Base-by-base conservation (phyloP, 2,888 invertebrate species). In the Amblyjoppa proteus region DNA sequence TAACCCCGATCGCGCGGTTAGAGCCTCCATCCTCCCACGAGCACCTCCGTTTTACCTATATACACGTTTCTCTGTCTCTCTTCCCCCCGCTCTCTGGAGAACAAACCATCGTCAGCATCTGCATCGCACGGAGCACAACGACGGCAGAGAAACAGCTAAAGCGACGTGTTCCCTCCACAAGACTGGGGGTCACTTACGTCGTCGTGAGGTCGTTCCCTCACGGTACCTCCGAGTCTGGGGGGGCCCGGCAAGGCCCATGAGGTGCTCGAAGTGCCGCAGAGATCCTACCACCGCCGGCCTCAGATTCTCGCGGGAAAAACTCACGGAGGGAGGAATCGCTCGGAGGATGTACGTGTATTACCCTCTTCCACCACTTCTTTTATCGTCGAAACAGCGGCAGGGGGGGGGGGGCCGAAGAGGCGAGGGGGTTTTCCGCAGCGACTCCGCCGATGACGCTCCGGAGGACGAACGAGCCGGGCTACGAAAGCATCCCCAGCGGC, bases 141-240 rank as follows among this genome's bases (percentile, higher is more conserved):
- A 13, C 64, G 66, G 25, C 31, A 25, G 25, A 68, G 53, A 41
- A 38, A 58, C 51, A 56, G 80, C 49, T 56, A 73, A 71, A 75
- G 74, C 53, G 28, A 61, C 75, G 73, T 66, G 76, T 81, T 73
- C 79, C 83, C 83, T 80, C 81, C 88, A 85, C 80, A 25, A 45
- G 71, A 61, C 83, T 80, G 88, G 89, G 91, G 91, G 92, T 92
- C 92, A 92, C 91, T 91, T 89, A 89, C 90, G 89, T 89, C 88
- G 89, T 88, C 88, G 87, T 91, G 91, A 92, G 92, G 92, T 92
- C 91, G 91, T 89, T 87, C 88, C 45, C 84, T 88, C 86, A 87
- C 49, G 56, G 74, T 77, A 69, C 74, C 75, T 45, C 61, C 41
- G 45, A 38, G 49, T 85, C 87, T 45, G 45, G 16, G 86, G 73